Conservation (phyloP, 1,140 invertebrate genomes). For the Zaprionus kolodkinae region DNA sequence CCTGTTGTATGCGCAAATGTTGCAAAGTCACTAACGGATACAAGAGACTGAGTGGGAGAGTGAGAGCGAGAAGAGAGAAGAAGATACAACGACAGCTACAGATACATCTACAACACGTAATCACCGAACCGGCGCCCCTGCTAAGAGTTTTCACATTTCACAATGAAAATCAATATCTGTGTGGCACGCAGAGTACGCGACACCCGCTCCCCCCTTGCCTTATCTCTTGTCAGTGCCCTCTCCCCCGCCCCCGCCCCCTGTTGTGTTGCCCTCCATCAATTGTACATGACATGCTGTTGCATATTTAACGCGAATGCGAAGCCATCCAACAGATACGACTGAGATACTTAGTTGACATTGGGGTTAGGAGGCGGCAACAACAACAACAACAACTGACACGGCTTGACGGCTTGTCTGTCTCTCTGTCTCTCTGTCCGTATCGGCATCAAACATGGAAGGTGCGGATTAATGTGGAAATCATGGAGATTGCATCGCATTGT, state of each 20-base stretch:
- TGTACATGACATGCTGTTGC: constrained; percentile 52
- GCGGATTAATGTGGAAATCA: constrained; percentile 35
- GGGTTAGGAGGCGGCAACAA: neutral
- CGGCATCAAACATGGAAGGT: neutral
- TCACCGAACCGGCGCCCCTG: constrained; percentile 52
- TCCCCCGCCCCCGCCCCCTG: neutral
- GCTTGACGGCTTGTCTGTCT: neutral
- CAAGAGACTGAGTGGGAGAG: constrained; percentile 1
- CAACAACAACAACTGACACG: neutral
- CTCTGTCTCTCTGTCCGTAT: neutral
- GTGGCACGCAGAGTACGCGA: neutral
- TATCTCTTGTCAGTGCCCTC: neutral
- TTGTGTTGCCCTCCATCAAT: constrained; percentile 16
- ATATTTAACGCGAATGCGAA: constrained; percentile 51
- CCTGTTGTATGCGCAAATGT: constrained; percentile 34
- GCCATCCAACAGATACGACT: constrained; percentile 44
- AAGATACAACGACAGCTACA: constrained; percentile 34
- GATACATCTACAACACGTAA: constrained; percentile 48
- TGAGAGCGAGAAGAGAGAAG: neutral
- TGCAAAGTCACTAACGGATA: constrained; percentile 35
- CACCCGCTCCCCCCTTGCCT: neutral
- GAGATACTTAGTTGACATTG: constrained; percentile 18
- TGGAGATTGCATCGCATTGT: constrained; percentile 30
- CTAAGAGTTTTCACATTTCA: constrained; percentile 63
- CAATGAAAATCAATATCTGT: constrained; percentile 68